Conservation (phyloP, 2,797 vertebrate species). For the Halcyon leucocephala region DNA sequence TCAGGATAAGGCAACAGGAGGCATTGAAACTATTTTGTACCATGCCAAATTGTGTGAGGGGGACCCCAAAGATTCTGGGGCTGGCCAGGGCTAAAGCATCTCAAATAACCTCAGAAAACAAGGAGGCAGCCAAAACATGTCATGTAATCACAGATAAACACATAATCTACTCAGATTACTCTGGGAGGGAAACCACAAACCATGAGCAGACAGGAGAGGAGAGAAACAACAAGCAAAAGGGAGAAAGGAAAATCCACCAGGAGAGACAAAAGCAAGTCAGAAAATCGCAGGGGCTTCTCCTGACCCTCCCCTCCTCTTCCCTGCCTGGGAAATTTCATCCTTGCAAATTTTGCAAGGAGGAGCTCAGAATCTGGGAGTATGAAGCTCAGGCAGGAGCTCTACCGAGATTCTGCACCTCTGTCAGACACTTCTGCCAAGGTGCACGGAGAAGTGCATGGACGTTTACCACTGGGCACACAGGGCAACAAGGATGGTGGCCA, state of each 20-base stretch:
- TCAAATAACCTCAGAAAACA: slow-evolving; percentile 33
- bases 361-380: background rate
- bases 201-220: slow-evolving; percentile 21
- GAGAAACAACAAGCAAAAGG: background rate
- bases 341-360: background rate
- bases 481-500: background rate
- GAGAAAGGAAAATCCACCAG: background rate
- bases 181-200: slow-evolving; percentile 29
- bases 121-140: slow-evolving; percentile 4
- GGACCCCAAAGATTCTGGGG: background rate
- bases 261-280: background rate
- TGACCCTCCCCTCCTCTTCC: background rate
- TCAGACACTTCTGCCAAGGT: background rate
- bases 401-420: background rate
- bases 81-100: background rate
- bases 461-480: background rate
- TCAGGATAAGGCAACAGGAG: background rate
- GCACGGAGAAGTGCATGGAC: background rate
- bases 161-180: slow-evolving; percentile 46
- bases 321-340: background rate
- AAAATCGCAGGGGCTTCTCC: background rate
- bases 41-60: background rate
- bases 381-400: background rate
- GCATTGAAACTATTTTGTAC: background rate
- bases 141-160: background rate